A percentile compares a stretch with the other conserved stretches of the same genome.
Conservation (phyloP, 2,113 vertebrate genomes). For the Ptyas mucosa region DNA sequence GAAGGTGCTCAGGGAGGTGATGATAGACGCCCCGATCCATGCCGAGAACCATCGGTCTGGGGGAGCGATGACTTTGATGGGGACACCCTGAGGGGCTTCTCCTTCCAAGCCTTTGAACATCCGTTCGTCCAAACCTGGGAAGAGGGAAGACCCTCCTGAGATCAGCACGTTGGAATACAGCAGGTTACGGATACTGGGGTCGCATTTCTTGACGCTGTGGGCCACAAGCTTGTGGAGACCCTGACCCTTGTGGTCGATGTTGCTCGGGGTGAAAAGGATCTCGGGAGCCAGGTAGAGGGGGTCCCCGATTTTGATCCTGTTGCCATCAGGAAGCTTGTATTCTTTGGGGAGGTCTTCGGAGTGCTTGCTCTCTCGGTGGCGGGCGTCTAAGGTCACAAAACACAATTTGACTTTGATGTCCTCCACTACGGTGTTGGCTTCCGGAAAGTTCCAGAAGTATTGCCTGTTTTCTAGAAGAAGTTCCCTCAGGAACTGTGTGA, state of each 20-base stretch:
- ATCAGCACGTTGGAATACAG: constrained; percentile 56
- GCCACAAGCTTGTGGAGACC: constrained; percentile 49
- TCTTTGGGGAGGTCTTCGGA: neutral
- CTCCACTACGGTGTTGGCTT: neutral
- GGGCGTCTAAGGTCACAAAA: constrained; percentile 14
- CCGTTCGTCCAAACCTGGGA: constrained; percentile 56
- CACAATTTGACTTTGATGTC: constrained; percentile 28
- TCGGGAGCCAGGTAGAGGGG: constrained; percentile 51
- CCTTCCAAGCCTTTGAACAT: constrained; percentile 49
- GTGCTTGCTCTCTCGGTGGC: neutral
- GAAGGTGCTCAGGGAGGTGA: constrained; percentile 59
- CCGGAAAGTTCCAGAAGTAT: neutral
- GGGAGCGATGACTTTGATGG: constrained; percentile 57
- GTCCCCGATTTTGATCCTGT: constrained; percentile 38
- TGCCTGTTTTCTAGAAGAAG: constrained; percentile 20
- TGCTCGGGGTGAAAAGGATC: constrained; percentile 53
- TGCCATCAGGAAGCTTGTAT: constrained; percentile 53
- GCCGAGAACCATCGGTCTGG: constrained; percentile 54
- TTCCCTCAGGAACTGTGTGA: constrained; percentile 22
- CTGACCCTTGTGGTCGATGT: constrained; percentile 10
- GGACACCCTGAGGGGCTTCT: constrained; percentile 27
- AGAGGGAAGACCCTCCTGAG: constrained; percentile 52
- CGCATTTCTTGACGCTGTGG: constrained; percentile 54
- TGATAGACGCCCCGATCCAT: constrained; percentile 54
- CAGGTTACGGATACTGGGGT: constrained; percentile 38